phyloP scores from a whole-genome alignment of 2,888 invertebrate species.

The Agrilus mali region DNA sequence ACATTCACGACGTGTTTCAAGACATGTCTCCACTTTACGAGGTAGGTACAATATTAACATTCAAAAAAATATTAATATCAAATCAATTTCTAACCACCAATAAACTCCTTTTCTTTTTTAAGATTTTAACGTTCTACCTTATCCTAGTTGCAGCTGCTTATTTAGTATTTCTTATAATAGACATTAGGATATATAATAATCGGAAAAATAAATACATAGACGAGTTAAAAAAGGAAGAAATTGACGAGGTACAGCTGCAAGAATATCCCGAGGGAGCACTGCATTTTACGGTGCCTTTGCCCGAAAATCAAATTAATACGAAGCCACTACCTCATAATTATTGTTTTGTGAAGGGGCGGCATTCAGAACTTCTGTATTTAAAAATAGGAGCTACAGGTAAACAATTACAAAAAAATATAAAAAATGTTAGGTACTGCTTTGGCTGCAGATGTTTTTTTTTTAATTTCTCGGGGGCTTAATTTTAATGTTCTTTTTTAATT shows the following conservation, averaged over 20 bases:
- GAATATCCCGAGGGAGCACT: slow-evolving; percentile 21
- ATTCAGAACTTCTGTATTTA: slow-evolving; percentile 61
- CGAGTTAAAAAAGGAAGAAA: slow-evolving; percentile 16
- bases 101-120: slow-evolving; percentile 21
- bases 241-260: slow-evolving; percentile 19
- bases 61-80: too few species aligned
- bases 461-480: not conserved
- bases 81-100: too few species aligned
- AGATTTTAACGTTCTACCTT: slow-evolving; percentile 51
- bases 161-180: slow-evolving; percentile 46
- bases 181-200: slow-evolving; percentile 46
- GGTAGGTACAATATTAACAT: not conserved
- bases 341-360: slow-evolving; percentile 54
- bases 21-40: not conserved
- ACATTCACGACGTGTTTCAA: not conserved
- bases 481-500: slow-evolving; percentile 14
- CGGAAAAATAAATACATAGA: slow-evolving; percentile 32
- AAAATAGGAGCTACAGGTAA: slow-evolving; percentile 62
- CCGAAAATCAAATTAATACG: slow-evolving; percentile 25
- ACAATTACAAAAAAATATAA: slow-evolving; percentile 4
- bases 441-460: too few species aligned
- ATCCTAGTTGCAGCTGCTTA: slow-evolving; percentile 46
- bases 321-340: slow-evolving; percentile 42
- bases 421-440: not conserved
- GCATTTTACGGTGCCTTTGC: slow-evolving; percentile 30